Base-by-base conservation (phyloP, 2,888 invertebrate species). In the Polyommatus iphigenia region DNA sequence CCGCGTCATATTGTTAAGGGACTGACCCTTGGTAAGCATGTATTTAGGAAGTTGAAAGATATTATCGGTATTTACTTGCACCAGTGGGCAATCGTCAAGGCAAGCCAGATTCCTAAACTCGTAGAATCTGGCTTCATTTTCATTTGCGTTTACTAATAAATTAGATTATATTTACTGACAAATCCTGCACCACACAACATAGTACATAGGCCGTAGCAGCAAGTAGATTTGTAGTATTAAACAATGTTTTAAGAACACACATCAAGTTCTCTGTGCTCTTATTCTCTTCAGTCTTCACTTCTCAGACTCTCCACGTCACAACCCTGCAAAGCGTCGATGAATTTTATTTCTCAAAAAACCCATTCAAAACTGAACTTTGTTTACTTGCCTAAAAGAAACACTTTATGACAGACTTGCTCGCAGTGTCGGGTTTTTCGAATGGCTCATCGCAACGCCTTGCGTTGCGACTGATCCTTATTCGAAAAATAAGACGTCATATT, bases 81-180 rank as follows among this genome's bases (percentile, higher is more conserved):
- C 18, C 54, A 1, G 54, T 54, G 54, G 62, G 62, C 62, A 62
- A 62, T 62, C 62, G 62, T 62, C 62, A 24, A 62, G 62, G 62
- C 62, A 24, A 24, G 62, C 24, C 24, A 24, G 13, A 62, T 62
- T 62, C 62, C 62, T 62, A 62, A 24, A 59, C 59, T 59, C 24
- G 62, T 62, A 62, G 62, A 62, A 62, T 62, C 24, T 62, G 24
- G 24, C 62, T 62, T 20, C 24, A 62, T 24, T 62, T 62, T 62
- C 62, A 62, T 62, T 62, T 20, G 62, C 13, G 24, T 62, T 62
- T 24, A 62, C 20, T 4, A 24, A 24, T 20, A 62, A 20, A 24
- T 24, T 10, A 46, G 62, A 59, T 24, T 24, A 20, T 24, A 10
- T 62, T 24, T 24, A 20, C 54, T 18, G 18, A 54, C 54, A 18